Evolutionary conservation across 30 jellyfish, hydroid and myxozoan genomes (phyloP).

Genomic region (Hydractinia echinata): DNA sequence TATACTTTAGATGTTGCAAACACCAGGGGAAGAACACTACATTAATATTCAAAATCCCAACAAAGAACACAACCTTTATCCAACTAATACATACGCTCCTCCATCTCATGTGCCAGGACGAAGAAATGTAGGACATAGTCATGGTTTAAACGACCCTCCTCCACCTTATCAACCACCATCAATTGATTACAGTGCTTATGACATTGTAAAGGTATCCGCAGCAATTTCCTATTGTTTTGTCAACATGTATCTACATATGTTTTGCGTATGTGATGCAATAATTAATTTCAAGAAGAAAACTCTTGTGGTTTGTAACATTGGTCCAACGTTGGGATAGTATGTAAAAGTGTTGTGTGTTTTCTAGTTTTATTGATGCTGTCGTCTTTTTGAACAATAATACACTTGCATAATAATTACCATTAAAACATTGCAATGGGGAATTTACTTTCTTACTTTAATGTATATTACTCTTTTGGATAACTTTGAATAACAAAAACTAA

Average conservation of each 20-base stretch:
- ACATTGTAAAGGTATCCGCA: constrained; percentile 63
- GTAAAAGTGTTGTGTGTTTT: too few species aligned
- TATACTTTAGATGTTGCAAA: too few species aligned
- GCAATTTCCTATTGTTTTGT: background rate
- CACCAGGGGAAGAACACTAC: constrained; percentile 13
- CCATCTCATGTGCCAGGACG: constrained; percentile 74
- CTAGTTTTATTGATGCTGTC: too few species aligned
- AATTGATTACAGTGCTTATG: constrained; percentile 54
- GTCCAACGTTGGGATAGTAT: too few species aligned
- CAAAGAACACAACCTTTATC: constrained; percentile 52
- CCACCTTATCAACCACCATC: constrained; percentile 40
- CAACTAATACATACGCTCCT: constrained; percentile 71
- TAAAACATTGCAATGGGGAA: too few species aligned
- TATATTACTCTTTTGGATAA: too few species aligned
- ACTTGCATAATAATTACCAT: too few species aligned
- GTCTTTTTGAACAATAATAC: too few species aligned
- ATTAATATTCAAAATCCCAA: constrained; percentile 26
- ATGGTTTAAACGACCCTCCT: constrained; percentile 31
- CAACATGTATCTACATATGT: background rate
- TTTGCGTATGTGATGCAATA: background rate
- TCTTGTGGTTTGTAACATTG: too few species aligned
- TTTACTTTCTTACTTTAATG: too few species aligned
- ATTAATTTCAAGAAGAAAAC: background rate
- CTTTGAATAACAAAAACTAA: too few species aligned
- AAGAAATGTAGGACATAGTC: constrained; percentile 5